These are phyloP conservation scores for Saguinus midas DNA, from an alignment of 2,113 vertebrate genomes.

Conservation along the genomic window DNA sequence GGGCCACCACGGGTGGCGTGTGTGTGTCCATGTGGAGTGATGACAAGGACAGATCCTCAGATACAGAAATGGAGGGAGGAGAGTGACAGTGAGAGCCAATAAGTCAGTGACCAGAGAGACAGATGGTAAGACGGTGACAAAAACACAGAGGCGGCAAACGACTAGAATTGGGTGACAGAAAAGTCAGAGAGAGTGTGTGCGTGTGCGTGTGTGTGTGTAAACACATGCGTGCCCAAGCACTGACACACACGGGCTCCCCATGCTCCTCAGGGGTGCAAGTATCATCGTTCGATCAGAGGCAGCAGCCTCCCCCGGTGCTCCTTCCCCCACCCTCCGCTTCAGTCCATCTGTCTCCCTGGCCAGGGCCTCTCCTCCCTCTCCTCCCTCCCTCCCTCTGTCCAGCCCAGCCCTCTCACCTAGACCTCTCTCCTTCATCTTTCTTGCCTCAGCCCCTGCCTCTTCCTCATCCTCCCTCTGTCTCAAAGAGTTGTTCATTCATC, in stretches of 20 bases:
- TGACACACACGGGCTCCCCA: background rate
- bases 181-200: background rate
- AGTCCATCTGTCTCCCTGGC: slow-evolving; percentile 49
- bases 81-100: background rate
- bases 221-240: background rate
- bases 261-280: background rate
- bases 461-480: background rate
- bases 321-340: background rate
- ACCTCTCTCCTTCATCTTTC: background rate
- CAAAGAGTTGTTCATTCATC: background rate
- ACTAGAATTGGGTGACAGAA: background rate
- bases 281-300: background rate
- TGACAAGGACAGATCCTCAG: background rate
- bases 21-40: background rate
- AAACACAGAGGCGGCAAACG: background rate
- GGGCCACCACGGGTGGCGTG: background rate
- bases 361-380: background rate
- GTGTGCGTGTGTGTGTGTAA: background rate
- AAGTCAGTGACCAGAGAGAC: slow-evolving; percentile 28
- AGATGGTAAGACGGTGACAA: slow-evolving; percentile 15
- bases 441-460: background rate
- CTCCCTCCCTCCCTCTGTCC: background rate
- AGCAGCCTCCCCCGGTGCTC: background rate
- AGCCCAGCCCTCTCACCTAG: background rate
- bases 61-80: background rate